Conservation (phyloP, 2,888 invertebrate species). For the Caenorhabditis wallacei region DNA sequence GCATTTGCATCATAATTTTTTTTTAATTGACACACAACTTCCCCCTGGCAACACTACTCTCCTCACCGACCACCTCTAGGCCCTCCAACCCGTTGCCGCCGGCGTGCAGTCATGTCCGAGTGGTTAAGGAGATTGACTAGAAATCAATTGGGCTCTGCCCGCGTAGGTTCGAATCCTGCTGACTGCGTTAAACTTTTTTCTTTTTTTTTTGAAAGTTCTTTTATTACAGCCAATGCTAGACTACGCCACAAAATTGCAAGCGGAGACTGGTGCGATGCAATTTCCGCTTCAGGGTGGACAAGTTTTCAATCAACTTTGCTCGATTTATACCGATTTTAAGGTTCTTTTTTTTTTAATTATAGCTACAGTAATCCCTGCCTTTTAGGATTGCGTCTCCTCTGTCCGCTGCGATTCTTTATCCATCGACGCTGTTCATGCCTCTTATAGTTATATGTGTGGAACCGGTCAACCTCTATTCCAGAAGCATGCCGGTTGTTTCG, state of each 20-base stretch:
- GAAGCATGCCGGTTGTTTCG: conserved; percentile 82
- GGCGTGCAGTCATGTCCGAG: conserved; percentile 79
- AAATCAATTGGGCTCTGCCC: conserved; percentile 83
- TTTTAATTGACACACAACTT: no score
- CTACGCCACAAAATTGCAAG: conserved; percentile 79
- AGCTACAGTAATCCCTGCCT: no score
- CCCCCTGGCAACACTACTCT: no score
- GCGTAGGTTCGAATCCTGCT: conserved; percentile 83
- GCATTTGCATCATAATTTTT: not conserved
- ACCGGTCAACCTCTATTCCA: conserved; percentile 79
- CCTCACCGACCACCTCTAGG: not conserved
- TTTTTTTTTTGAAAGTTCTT: not conserved
- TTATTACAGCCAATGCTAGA: conserved; percentile 79
- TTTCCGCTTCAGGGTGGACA: conserved; percentile 79
- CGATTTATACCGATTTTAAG: conserved; percentile 78
- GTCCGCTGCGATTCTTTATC: conserved; percentile 79
- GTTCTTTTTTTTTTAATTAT: conserved; percentile 53
- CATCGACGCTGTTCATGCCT: conserved; percentile 81
- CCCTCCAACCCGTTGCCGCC: not conserved
- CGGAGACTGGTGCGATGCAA: conserved; percentile 77
- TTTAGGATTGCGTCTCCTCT: conserved; percentile 75
- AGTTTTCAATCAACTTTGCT: conserved; percentile 79
- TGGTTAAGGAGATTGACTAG: conserved; percentile 83
- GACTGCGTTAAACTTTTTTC: no score
- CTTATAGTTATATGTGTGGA: conserved; percentile 82